Conservation (phyloP, 1,140 invertebrate genomes). For the Saccostrea echinata region DNA sequence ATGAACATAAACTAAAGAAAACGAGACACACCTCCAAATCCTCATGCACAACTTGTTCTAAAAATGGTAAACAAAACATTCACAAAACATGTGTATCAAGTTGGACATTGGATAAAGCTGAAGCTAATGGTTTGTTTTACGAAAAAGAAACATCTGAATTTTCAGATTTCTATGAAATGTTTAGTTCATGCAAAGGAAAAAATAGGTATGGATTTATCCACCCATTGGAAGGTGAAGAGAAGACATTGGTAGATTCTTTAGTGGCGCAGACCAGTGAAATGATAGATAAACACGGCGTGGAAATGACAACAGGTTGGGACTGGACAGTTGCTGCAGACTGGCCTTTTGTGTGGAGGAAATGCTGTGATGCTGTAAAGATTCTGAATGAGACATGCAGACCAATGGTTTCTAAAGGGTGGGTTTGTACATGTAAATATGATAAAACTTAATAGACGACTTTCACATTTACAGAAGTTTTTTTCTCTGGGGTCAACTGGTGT, state of each 20-base stretch:
- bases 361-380: background rate
- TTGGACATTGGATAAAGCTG: background rate
- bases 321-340: background rate
- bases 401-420: too few species aligned
- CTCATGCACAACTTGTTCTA: too few species aligned
- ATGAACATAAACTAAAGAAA: too few species aligned
- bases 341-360: background rate
- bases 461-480: too few species aligned
- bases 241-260: background rate
- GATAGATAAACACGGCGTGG: background rate
- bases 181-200: background rate
- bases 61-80: background rate
- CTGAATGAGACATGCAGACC: background rate
- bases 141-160: background rate
- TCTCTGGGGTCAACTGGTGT: too few species aligned
- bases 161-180: conserved; percentile 3
- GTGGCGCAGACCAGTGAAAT: background rate
- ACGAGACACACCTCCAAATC: too few species aligned
- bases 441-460: too few species aligned
- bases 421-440: too few species aligned
- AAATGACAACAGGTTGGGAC: background rate
- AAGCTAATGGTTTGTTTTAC: background rate
- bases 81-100: background rate
- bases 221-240: background rate
- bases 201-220: background rate